A percentile compares a stretch with the other conserved stretches of the same genome.
Evolutionary conservation across 2,888 invertebrate genomes (phyloP).

Genomic region (Spodoptera picta): DNA sequence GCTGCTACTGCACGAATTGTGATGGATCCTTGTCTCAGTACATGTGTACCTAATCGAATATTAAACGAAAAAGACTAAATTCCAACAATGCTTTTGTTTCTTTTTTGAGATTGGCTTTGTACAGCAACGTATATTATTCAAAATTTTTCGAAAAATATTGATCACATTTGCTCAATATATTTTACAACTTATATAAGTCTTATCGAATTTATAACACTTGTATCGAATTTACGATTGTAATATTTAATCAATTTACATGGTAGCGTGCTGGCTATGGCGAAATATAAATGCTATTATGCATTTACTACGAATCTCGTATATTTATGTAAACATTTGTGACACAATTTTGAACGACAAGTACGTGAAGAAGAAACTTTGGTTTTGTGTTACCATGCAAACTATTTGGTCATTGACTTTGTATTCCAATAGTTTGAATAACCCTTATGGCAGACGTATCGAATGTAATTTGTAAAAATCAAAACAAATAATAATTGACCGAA

Average conservation of each 20-base stretch:
- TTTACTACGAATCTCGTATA: too few species aligned
- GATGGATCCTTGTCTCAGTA: slow-evolving; percentile 25
- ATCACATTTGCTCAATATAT: slow-evolving; percentile 49
- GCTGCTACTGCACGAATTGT: slow-evolving; percentile 44
- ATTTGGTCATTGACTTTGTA: too few species aligned
- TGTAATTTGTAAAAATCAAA: neutral
- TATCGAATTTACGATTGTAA: slow-evolving; percentile 40
- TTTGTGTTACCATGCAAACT: too few species aligned
- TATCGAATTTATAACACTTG: slow-evolving; percentile 49
- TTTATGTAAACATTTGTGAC: too few species aligned
- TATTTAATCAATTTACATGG: slow-evolving; percentile 10
- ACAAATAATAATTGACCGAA: neutral
- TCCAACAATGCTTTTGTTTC: neutral
- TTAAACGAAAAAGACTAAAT: slow-evolving; percentile 4
- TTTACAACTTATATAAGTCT: slow-evolving; percentile 32
- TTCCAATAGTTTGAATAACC: too few species aligned
- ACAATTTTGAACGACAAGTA: too few species aligned
- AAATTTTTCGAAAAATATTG: slow-evolving; percentile 19
- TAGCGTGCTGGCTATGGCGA: slow-evolving; percentile 17
- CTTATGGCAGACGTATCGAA: too few species aligned
- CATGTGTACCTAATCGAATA: neutral
- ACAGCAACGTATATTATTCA: slow-evolving; percentile 1
- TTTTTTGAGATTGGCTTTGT: neutral
- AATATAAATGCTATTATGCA: slow-evolving; percentile 1
- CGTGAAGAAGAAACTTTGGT: too few species aligned